Percentiles rank a stretch among this genome's conserved stretches.
phyloP scores from a whole-genome alignment of 1,140 invertebrate species.

The Lordiphosa clarofinis region DNA sequence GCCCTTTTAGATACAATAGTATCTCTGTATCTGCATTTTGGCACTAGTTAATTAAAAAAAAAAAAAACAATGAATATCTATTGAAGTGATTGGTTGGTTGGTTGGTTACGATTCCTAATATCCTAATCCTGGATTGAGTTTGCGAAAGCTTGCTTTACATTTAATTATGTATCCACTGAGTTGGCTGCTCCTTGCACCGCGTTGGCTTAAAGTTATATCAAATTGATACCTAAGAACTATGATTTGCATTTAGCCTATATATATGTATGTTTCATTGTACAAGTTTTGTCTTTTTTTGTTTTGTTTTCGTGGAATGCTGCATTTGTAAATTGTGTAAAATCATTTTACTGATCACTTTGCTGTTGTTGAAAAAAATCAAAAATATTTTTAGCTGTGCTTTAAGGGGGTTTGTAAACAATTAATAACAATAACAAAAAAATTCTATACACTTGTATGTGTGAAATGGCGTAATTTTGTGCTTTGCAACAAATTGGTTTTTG shows the following conservation, averaged over 20 bases:
- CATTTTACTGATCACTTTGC: conserved; percentile 75
- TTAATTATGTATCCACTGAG: conserved; percentile 63
- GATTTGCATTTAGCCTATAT: conserved; percentile 5
- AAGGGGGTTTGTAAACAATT: conserved; percentile 61
- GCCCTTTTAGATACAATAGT: too few species aligned
- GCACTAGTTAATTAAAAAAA: too few species aligned
- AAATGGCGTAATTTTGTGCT: conserved; percentile 75
- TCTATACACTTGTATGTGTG: conserved; percentile 47
- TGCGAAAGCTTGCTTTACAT: conserved; percentile 33
- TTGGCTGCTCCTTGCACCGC: conserved; percentile 49
- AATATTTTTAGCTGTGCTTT: conserved; percentile 46
- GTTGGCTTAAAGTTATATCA: conserved; percentile 28
- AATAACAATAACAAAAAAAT: conserved; percentile 76
- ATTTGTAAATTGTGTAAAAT: conserved; percentile 62
- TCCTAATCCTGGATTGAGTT: conserved; percentile 70
- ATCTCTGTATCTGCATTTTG: too few species aligned
- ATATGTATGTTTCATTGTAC: conserved; percentile 52
- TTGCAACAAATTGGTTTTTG: conserved; percentile 70
- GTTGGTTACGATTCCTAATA: conserved; percentile 43
- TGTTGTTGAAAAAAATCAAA: conserved; percentile 43
- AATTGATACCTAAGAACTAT: conserved; percentile 7
- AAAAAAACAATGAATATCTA: too few species aligned
- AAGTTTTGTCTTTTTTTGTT: conserved; percentile 52
- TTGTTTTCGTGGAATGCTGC: conserved; percentile 54
- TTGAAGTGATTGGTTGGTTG: conserved; percentile 7